Conservation (phyloP, 2,113 vertebrate genomes). For the Trematomus loennbergii region DNA sequence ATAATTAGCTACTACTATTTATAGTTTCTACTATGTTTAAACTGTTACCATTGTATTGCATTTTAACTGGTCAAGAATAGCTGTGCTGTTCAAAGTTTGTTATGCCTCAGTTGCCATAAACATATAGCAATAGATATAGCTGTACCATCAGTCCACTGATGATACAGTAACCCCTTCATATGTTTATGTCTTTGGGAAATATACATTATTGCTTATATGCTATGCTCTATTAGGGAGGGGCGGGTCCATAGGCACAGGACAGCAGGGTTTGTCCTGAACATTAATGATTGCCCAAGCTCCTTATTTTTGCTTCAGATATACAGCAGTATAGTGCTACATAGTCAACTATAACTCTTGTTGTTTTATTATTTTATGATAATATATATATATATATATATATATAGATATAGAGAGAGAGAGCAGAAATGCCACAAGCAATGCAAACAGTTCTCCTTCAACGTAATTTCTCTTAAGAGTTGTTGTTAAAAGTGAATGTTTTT, state of each 20-base stretch:
- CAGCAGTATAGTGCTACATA: neutral
- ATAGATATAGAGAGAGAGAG: neutral
- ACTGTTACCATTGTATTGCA: neutral
- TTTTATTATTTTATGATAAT: neutral
- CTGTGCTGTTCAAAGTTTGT: neutral
- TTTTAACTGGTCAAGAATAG: neutral
- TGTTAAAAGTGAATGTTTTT: neutral
- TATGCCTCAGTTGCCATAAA: neutral
- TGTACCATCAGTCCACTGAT: neutral
- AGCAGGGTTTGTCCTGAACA: neutral
- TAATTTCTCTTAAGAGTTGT: neutral
- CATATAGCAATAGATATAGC: neutral
- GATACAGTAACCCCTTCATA: too few species aligned
- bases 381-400: neutral
- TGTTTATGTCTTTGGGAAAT: neutral
- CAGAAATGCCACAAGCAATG: neutral
- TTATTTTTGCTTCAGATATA: neutral
- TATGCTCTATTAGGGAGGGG: neutral
- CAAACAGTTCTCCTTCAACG: too few species aligned
- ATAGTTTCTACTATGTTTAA: neutral
- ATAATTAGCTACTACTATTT: neutral
- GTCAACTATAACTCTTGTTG: neutral
- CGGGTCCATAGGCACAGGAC: neutral
- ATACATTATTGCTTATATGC: neutral
- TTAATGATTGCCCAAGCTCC: conserved; percentile 17